Conservation (phyloP, 2,113 vertebrate genomes). For the Mesitornis unicolor region DNA sequence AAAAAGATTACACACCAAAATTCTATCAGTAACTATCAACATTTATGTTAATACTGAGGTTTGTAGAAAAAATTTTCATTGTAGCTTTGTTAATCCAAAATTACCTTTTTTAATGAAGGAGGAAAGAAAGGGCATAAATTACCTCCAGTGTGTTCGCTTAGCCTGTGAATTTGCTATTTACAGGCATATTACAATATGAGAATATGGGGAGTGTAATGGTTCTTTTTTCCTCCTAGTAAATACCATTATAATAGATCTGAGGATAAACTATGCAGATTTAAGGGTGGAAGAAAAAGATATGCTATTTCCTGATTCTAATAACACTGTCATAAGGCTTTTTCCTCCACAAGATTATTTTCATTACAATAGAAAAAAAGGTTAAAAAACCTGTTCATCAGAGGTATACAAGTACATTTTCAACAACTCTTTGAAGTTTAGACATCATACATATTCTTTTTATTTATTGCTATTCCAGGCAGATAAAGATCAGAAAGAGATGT, state of each 20-base stretch:
- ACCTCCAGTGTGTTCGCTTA: neutral
- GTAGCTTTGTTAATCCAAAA: neutral
- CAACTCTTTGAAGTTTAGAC: neutral
- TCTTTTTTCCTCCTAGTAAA: neutral
- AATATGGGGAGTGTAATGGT: neutral
- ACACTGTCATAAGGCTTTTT: neutral
- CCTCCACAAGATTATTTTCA: neutral
- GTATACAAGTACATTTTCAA: neutral
- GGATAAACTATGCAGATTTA: neutral
- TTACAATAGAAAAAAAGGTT: neutral
- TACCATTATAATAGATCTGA: neutral
- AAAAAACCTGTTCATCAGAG: neutral
- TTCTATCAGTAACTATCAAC: neutral
- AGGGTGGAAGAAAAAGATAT: neutral
- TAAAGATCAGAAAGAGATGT: neutral
- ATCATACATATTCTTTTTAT: neutral
- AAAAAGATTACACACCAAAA: rapidly evolving
- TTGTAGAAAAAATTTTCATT: neutral
- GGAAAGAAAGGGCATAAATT: neutral
- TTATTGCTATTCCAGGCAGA: neutral
- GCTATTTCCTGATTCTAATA: neutral
- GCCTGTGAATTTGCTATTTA: neutral
- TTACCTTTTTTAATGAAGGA: neutral
- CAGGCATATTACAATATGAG: neutral
- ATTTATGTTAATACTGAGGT: neutral